These are phyloP conservation scores for Orbicella faveolata DNA, from an alignment of 64 coral and sea anemone genomes.

Conservation along the genomic window DNA sequence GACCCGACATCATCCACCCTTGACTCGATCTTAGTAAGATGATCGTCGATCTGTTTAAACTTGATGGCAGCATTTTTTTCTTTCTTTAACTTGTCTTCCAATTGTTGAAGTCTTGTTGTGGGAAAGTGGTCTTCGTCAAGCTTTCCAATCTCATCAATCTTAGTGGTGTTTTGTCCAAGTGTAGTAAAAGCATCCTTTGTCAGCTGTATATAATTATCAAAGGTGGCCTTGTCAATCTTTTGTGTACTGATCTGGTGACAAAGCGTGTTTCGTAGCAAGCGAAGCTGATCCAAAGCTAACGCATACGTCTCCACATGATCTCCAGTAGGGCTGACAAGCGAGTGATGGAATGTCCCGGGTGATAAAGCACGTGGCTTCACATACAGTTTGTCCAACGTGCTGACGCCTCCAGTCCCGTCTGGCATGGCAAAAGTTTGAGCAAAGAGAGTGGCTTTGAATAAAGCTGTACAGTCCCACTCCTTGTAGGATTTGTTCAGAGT, in stretches of 20 bases:
- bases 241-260: conserved; percentile 18
- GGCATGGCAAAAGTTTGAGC: conserved; percentile 11
- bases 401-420: background rate
- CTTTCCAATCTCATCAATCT: conserved; percentile 14
- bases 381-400: background rate
- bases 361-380: conserved; percentile 16
- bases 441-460: conserved; percentile 20
- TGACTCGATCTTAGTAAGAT: too few relatives aligned
- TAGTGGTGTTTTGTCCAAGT: background rate
- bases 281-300: conserved; percentile 42
- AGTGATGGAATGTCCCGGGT: background rate
- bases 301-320: conserved; percentile 19
- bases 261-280: conserved; percentile 9
- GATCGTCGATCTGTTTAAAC: too few relatives aligned
- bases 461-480: conserved; percentile 37
- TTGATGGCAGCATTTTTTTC: too few relatives aligned
- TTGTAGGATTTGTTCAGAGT: background rate
- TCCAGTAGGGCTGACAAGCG: background rate
- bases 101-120: too few relatives aligned
- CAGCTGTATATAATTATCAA: background rate
- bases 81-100: too few relatives aligned
- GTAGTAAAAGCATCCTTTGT: conserved; percentile 31
- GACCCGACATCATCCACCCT: too few relatives aligned
- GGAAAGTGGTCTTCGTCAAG: conserved; percentile 43
- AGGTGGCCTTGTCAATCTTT: background rate